Evolutionary conservation across 2,888 invertebrate species (phyloP).

Genomic region (Isoperla grammatica): DNA sequence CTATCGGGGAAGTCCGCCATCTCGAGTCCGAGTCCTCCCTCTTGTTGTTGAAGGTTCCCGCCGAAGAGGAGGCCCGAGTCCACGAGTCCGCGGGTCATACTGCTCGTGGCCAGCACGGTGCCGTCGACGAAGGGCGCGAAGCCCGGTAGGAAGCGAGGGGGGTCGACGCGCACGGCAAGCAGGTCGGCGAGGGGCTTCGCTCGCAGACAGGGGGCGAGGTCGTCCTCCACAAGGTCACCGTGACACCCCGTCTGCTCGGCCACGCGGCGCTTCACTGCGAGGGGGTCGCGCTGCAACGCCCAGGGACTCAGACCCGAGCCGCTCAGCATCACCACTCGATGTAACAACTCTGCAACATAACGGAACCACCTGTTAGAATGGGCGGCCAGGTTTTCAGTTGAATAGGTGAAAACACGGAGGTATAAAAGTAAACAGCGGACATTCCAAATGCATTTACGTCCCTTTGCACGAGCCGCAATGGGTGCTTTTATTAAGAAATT

Average conservation of each 20-base stretch:
- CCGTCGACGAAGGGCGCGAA: constrained; percentile 96
- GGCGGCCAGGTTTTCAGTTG: no score
- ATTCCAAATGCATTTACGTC: no score
- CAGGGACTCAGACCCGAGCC: constrained; percentile 88
- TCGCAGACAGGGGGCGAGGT: constrained; percentile 78
- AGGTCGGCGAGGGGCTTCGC: constrained; percentile 70
- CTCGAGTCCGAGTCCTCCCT: constrained; percentile 68
- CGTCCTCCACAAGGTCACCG: constrained; percentile 73
- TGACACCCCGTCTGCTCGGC: constrained; percentile 80
- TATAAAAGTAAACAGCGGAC: no score
- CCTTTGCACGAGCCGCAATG: no score
- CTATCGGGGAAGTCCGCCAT: constrained; percentile 75
- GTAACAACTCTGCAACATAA: constrained; percentile 71
- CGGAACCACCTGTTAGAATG: no score
- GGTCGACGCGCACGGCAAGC: constrained; percentile 66
- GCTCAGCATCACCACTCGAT: constrained; percentile 80
- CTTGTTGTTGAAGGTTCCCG: constrained; percentile 33
- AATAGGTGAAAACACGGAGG: no score
- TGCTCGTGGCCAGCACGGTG: constrained; percentile 57
- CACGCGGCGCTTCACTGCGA: constrained; percentile 72
- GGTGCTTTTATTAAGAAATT: no score
- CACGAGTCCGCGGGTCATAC: constrained; percentile 27
- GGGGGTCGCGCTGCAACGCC: constrained; percentile 82
- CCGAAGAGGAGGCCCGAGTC: constrained; percentile 35
- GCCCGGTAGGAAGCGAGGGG: constrained; percentile 77